Percentiles rank a stretch among this genome's conserved stretches.
phyloP scores from a whole-genome alignment of 2,888 invertebrate species.

The Amblyjoppa fuscipennis region DNA sequence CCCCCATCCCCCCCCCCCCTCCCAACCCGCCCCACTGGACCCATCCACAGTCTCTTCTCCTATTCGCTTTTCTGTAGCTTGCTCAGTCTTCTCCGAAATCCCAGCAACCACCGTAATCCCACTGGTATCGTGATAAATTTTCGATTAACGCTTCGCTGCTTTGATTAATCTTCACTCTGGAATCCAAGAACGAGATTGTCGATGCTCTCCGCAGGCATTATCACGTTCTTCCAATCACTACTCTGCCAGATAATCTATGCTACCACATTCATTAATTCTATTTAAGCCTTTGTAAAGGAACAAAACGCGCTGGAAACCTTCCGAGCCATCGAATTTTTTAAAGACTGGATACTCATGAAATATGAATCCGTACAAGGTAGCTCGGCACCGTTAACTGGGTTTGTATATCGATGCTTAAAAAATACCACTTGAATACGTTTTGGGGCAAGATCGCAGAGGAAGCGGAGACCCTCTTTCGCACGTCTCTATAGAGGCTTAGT shows the following conservation, averaged over 20 bases:
- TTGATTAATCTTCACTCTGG: conserved; percentile 41
- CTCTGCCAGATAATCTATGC: not conserved
- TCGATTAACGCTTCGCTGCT: conserved; percentile 48
- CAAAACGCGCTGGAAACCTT: not conserved
- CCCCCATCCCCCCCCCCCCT: conserved; percentile 3
- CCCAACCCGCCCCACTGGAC: not conserved
- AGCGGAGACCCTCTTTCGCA: too few species aligned
- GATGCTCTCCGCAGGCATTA: not conserved
- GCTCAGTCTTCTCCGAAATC: conserved; percentile 40
- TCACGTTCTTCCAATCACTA: not conserved
- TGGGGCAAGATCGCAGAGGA: too few species aligned
- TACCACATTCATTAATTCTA: not conserved
- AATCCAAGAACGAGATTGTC: conserved; percentile 5
- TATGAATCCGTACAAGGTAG: too few species aligned
- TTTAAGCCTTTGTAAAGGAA: not conserved
- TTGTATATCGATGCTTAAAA: too few species aligned
- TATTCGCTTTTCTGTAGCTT: conserved; percentile 53
- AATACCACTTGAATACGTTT: too few species aligned
- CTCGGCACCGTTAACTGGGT: too few species aligned
- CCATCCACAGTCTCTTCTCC: conserved; percentile 32
- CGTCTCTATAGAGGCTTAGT: too few species aligned
- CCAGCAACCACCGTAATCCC: conserved; percentile 54
- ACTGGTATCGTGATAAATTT: conserved; percentile 61
- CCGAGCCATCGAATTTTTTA: not conserved
- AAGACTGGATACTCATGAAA: too few species aligned